Conservation (phyloP, 2,888 invertebrate species). For the Mythimna pallens region DNA sequence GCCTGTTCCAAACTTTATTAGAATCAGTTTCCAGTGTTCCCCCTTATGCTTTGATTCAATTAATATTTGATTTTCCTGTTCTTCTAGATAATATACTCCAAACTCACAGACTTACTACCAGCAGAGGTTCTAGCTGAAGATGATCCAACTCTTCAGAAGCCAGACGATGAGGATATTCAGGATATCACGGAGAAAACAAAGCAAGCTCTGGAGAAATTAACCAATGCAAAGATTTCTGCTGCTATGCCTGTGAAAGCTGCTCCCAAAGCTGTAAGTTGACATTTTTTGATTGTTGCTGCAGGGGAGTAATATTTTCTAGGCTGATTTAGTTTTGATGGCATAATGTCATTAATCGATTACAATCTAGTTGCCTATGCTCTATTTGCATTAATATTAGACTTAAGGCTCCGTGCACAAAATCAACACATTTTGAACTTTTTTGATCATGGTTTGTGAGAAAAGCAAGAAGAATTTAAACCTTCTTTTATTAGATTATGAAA, state of each 20-base stretch:
- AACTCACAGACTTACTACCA: conserved; percentile 97
- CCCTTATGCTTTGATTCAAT: neutral
- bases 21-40: neutral
- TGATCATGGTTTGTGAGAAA: too few relatives aligned
- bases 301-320: too few relatives aligned
- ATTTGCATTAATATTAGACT: too few relatives aligned
- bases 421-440: too few relatives aligned
- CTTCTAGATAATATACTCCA: conserved; percentile 96
- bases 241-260: conserved; percentile 99
- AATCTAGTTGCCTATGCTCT: too few relatives aligned
- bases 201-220: conserved; percentile 96
- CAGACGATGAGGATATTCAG: conserved; percentile 95
- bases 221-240: conserved; percentile 97
- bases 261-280: conserved; percentile 93
- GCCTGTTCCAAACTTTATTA: neutral
- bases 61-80: neutral
- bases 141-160: conserved; percentile 97
- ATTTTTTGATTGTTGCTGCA: neutral
- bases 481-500: too few relatives aligned
- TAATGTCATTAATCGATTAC: too few relatives aligned
- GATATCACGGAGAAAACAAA: conserved; percentile 97
- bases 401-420: too few relatives aligned
- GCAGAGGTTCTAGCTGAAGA: conserved; percentile 97
- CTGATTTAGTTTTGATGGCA: too few relatives aligned
- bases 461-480: too few relatives aligned